phyloP scores from a whole-genome alignment of 2,113 vertebrate genomes.

The Dipodomys stephensi region DNA sequence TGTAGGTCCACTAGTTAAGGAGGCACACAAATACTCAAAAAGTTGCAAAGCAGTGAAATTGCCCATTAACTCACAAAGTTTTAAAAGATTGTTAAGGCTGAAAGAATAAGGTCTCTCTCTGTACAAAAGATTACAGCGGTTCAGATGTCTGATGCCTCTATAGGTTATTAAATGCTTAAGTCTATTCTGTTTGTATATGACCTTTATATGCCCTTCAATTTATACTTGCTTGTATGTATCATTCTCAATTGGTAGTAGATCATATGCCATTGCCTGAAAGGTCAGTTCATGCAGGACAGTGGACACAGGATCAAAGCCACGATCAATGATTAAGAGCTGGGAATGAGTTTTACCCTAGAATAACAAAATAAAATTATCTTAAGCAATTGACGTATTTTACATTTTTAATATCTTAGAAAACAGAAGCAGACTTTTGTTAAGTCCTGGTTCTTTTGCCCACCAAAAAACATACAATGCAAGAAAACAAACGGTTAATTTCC shows the following conservation, averaged over 20 bases:
- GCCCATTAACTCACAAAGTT: conserved; percentile 47
- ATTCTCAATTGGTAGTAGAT: conserved; percentile 95
- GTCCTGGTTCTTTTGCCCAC: conserved; percentile 22
- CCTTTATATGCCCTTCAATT: conserved; percentile 39
- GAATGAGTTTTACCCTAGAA: conserved; percentile 95
- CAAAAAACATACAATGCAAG: conserved; percentile 14
- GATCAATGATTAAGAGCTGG: conserved; percentile 96
- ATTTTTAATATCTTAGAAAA: conserved; percentile 64
- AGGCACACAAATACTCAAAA: conserved; percentile 42
- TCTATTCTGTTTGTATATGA: neutral
- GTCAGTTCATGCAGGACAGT: conserved; percentile 98
- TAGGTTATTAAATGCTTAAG: neutral
- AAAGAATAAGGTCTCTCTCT: conserved; percentile 35
- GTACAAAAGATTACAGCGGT: conserved; percentile 34
- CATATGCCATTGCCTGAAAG: conserved; percentile 98
- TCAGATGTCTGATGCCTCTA: neutral
- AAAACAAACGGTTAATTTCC: conserved; percentile 38
- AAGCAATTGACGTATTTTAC: conserved; percentile 60
- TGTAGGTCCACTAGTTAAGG: conserved; percentile 29
- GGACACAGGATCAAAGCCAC: conserved; percentile 96
- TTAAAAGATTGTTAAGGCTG: neutral
- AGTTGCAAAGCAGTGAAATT: conserved; percentile 34
- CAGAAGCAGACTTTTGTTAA: conserved; percentile 55
- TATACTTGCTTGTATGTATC: conserved; percentile 95
- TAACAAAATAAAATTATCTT: conserved; percentile 74